Evolutionary conservation across 2,888 invertebrate genomes (phyloP).

Genomic region (Drosophila neonasuta): DNA sequence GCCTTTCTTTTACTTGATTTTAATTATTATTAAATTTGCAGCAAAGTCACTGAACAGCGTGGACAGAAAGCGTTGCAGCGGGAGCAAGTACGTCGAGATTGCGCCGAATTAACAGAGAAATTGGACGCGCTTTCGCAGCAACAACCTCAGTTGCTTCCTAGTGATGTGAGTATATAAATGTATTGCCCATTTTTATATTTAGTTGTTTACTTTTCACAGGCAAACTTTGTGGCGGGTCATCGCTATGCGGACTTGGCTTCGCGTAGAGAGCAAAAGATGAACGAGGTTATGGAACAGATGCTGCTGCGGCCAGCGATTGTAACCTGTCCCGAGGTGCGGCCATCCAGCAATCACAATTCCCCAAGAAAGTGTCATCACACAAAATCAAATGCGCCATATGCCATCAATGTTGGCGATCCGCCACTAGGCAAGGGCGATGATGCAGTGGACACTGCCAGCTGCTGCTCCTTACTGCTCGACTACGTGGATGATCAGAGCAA

Average conservation of each 20-base stretch:
- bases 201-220: conserved; percentile 51
- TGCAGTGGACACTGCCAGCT: conserved; percentile 71
- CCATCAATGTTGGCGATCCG: conserved; percentile 67
- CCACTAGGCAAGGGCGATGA: conserved; percentile 28
- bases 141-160: conserved; percentile 67
- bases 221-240: conserved; percentile 82
- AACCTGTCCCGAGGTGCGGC: conserved; percentile 76
- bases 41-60: conserved; percentile 78
- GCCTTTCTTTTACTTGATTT: background rate
- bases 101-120: conserved; percentile 83
- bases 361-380: background rate
- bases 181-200: background rate
- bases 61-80: conserved; percentile 83
- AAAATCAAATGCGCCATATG: conserved; percentile 11
- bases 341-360: background rate
- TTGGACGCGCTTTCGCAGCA: conserved; percentile 82
- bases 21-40: conserved; percentile 33
- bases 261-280: conserved; percentile 83
- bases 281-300: conserved; percentile 83
- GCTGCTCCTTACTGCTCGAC: conserved; percentile 78
- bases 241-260: conserved; percentile 82
- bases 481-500: conserved; percentile 80
- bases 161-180: conserved; percentile 64
- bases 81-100: conserved; percentile 83
- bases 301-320: conserved; percentile 79